Conservation (phyloP, 2,888 invertebrate species). For the Drosophila paracracens region DNA sequence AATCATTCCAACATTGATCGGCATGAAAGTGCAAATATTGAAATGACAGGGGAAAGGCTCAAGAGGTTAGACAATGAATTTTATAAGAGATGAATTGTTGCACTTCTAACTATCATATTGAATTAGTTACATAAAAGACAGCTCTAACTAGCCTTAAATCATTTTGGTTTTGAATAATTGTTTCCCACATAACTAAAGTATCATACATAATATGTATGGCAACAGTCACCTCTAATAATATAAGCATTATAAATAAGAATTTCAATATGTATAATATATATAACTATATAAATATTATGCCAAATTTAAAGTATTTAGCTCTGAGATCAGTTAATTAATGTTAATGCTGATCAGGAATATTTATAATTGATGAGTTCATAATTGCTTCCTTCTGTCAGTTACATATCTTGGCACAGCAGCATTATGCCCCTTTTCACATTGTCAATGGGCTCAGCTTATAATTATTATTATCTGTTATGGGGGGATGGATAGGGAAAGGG, state of each 20-base stretch:
- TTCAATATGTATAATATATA: no score
- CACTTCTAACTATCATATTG: no score
- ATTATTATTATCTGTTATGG: constrained; percentile 27
- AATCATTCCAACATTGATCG: no score
- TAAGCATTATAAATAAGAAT: no score
- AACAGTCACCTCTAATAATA: no score
- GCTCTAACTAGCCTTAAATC: no score
- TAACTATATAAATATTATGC: no score
- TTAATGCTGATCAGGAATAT: not conserved
- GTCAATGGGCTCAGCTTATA: not conserved
- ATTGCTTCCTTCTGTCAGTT: not conserved
- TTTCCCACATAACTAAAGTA: not conserved
- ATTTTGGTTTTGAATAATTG: not conserved
- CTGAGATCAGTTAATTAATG: not conserved
- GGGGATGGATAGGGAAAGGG: not conserved
- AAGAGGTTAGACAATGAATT: no score
- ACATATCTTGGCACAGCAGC: not conserved
- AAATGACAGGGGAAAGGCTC: no score
- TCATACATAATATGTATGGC: not conserved
- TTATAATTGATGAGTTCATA: not conserved
- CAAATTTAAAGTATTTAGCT: not conserved
- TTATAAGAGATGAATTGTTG: no score
- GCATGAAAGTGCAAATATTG: no score
- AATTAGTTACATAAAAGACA: not conserved
- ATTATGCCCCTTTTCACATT: not conserved